Evolutionary conservation across 2,888 invertebrate genomes (phyloP).

Genomic region (Orchestes rusci): DNA sequence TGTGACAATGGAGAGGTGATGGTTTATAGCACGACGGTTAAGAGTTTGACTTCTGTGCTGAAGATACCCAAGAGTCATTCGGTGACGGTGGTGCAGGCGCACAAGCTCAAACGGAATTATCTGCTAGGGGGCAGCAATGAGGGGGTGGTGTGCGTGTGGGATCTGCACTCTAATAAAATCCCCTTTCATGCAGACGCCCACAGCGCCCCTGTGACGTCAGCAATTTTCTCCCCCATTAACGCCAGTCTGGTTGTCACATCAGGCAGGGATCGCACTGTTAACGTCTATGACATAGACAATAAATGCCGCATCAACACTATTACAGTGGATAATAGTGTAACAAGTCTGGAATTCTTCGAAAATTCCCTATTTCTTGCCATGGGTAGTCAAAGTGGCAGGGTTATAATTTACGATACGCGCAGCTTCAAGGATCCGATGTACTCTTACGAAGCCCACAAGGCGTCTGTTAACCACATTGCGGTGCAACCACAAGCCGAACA

Average conservation of each 20-base stretch:
- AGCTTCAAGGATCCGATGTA: conserved; percentile 46
- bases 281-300: conserved; percentile 50
- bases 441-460: conserved; percentile 48
- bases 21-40: conserved; percentile 36
- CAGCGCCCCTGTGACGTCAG: conserved; percentile 52
- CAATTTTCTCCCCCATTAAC: conserved; percentile 51
- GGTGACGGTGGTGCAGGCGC: conserved; percentile 36
- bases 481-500: too few species aligned
- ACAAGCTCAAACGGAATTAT: conserved; percentile 36
- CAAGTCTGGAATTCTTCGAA: conserved; percentile 38
- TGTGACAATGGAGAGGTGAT: conserved; percentile 38
- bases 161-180: conserved; percentile 36
- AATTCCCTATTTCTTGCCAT: conserved; percentile 44
- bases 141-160: conserved; percentile 41
- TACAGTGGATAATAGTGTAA: conserved; percentile 36
- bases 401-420: conserved; percentile 51
- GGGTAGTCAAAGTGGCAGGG: conserved; percentile 50
- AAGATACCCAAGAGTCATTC: conserved; percentile 38
- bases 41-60: conserved; percentile 33
- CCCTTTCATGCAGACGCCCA: conserved; percentile 42
- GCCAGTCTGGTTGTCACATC: conserved; percentile 50
- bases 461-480: conserved; percentile 43
- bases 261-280: conserved; percentile 51
- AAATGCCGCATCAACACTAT: conserved; percentile 39
- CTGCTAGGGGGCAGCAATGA: conserved; percentile 39